A percentile compares a stretch with the other conserved stretches of the same genome.
These are phyloP conservation scores for Passer montanus DNA, from an alignment of 2,113 vertebrate genomes.

Conservation along the genomic window DNA sequence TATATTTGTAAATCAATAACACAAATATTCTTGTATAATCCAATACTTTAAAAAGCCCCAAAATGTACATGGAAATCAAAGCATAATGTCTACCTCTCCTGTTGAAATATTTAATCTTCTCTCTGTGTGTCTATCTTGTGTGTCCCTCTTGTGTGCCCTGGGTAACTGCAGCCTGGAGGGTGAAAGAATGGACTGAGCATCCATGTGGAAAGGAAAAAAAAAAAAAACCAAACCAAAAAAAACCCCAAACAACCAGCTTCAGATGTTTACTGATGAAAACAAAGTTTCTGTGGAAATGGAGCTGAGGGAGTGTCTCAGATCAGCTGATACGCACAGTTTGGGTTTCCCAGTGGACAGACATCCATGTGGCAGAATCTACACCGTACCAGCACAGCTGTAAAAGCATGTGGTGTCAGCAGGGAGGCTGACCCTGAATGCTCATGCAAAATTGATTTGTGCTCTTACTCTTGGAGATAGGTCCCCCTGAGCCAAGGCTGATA, in stretches of 20 bases:
- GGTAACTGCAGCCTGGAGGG: neutral
- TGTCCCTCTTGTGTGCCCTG: neutral
- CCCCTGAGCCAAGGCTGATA: neutral
- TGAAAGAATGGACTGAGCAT: neutral
- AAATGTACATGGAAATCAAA: neutral
- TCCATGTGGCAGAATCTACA: neutral
- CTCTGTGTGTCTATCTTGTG: neutral
- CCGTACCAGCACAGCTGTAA: accelerated
- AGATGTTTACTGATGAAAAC: neutral
- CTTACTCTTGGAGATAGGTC: neutral
- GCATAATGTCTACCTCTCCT: neutral
- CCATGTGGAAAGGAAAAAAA: neutral
- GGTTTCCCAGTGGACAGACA: neutral
- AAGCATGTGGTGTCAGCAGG: neutral
- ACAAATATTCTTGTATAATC: neutral
- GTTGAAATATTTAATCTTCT: neutral
- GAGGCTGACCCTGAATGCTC: neutral
- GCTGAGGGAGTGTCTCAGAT: neutral
- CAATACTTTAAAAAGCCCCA: neutral
- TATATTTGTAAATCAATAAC: neutral
- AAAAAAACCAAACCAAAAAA: neutral
- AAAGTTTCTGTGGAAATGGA: neutral
- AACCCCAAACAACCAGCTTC: neutral
- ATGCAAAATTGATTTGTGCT: neutral
- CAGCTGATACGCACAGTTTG: neutral